Base-by-base conservation (phyloP, 2,113 vertebrate species). In the Mesocricetus auratus region DNA sequence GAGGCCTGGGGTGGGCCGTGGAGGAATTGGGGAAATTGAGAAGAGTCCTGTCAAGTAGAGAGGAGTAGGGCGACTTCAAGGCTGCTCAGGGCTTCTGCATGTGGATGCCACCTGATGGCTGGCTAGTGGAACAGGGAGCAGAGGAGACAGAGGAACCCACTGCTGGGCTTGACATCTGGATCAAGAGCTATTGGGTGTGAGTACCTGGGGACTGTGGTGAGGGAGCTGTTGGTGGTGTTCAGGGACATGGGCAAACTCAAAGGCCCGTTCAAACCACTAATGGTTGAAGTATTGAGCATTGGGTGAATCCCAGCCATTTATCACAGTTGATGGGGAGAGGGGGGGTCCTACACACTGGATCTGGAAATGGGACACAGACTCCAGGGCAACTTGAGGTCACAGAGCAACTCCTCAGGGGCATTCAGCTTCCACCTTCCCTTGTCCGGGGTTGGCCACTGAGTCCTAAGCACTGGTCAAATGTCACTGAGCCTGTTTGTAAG, bases 111-210 rank as follows among this genome's bases (percentile, higher is more conserved):
- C 62, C 62, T n/a, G 47, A 17, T n/a, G 47, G 86, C 21, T 10
- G 19, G 64, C 47, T 87, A 45, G 78, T 42, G 0, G 36, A 39
- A 10, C 79, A 58, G 56, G 56, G 22, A 24, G 21, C 31, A 50
- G 45, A 22, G 31, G 45, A 69, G 64, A 68, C 15, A 1, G 68
- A 60, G 31, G 31, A 50, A 22, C 85, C 64, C 6, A 33, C 50
- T 5, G 21, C 26, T 6, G 56, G 17, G 5, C 5, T 2, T 1
- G 82, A 36, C 21, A 0, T 15, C 8, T 12, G 0, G 33, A 33
- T n/a, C 42, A 0, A 0, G 91, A 56, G 4, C 45, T 17, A 5
- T 0, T 9, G 53, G 22, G 47, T 12, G 64, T 26, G n/a, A 21
- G 50, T 42, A n/a, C 33, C 91, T 11, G 39, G 22, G n/a, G 50